Conservation (phyloP, 2,888 invertebrate genomes). For the Drosophila emarginata region DNA sequence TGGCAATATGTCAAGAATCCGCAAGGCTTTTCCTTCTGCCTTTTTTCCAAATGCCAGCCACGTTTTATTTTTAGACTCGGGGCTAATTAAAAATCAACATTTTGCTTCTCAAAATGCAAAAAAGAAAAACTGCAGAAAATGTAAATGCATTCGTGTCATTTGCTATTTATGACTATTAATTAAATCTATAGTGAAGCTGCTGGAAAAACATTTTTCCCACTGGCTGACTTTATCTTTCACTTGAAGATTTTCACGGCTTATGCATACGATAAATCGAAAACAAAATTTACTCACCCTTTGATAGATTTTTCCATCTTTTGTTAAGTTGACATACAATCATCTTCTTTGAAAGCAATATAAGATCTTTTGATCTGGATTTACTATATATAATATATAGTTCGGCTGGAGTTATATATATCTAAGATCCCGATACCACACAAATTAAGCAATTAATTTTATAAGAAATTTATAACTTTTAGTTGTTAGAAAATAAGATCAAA, state of each 20-base stretch:
- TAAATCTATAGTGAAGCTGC: constrained; percentile 27
- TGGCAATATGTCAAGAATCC: constrained; percentile 77
- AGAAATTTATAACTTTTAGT: too few relatives aligned
- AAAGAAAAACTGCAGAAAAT: constrained; percentile 13
- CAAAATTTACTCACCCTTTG: background rate
- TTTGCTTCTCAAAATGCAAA: constrained; percentile 39
- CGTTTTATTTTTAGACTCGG: constrained; percentile 58
- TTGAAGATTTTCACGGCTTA: background rate
- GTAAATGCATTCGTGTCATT: constrained; percentile 56
- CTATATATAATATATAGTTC: too few relatives aligned
- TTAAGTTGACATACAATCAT: background rate
- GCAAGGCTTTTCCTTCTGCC: constrained; percentile 27
- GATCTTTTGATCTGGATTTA: too few relatives aligned
- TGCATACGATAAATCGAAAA: background rate
- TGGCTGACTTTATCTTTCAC: background rate
- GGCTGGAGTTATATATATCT: too few relatives aligned
- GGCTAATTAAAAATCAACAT: constrained; percentile 67
- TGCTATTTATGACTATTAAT: constrained; percentile 62
- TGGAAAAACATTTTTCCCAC: background rate
- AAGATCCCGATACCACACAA: too few relatives aligned
- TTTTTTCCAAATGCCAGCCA: constrained; percentile 29
- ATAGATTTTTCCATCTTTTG: background rate
- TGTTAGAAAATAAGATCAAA: background rate
- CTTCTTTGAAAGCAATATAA: background rate
- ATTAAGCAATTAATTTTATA: too few relatives aligned